Percentiles rank a stretch among this genome's conserved stretches.
These are phyloP conservation scores for Drosophila nigromelanica DNA, from an alignment of 1,140 invertebrate species.

Conservation along the genomic window DNA sequence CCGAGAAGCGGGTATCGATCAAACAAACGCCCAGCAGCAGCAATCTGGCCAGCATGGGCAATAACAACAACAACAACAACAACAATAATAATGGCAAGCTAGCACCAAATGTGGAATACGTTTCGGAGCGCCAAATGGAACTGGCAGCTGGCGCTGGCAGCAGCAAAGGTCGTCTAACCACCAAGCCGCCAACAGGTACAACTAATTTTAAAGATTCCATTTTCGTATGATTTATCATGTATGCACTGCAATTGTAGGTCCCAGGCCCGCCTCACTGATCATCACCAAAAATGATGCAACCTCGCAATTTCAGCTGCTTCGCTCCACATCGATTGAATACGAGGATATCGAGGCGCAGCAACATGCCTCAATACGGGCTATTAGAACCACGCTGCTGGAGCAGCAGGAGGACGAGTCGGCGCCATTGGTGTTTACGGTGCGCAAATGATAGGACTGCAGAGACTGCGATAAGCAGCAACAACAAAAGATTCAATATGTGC, in stretches of 20 bases:
- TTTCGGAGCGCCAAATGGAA: conserved; percentile 68
- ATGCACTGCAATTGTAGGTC: conserved; percentile 37
- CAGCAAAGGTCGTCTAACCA: conserved; percentile 58
- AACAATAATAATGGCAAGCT: conserved; percentile 43
- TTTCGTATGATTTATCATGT: neutral
- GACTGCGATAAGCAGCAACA: neutral
- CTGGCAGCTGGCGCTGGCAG: conserved; percentile 26
- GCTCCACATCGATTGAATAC: conserved; percentile 82
- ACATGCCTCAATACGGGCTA: conserved; percentile 52
- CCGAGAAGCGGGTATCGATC: conserved; percentile 81
- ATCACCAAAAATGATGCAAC: conserved; percentile 75
- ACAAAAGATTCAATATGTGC: conserved; percentile 50
- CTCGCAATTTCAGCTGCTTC: conserved; percentile 76
- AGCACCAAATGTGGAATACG: conserved; percentile 72
- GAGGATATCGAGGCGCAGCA: conserved; percentile 80
- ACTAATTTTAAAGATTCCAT: neutral
- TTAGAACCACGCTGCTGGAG: conserved; percentile 63
- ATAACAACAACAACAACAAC: conserved; percentile 60
- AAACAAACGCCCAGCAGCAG: conserved; percentile 55
- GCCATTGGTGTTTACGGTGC: conserved; percentile 82
- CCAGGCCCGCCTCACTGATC: conserved; percentile 78
- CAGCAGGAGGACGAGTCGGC: conserved; percentile 83
- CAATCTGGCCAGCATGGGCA: conserved; percentile 33
- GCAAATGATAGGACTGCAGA: conserved; percentile 71
- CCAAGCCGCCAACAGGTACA: conserved; percentile 66